Evolutionary conservation across 1,140 invertebrate genomes (phyloP).

Genomic region (Coenobita brevimanus): DNA sequence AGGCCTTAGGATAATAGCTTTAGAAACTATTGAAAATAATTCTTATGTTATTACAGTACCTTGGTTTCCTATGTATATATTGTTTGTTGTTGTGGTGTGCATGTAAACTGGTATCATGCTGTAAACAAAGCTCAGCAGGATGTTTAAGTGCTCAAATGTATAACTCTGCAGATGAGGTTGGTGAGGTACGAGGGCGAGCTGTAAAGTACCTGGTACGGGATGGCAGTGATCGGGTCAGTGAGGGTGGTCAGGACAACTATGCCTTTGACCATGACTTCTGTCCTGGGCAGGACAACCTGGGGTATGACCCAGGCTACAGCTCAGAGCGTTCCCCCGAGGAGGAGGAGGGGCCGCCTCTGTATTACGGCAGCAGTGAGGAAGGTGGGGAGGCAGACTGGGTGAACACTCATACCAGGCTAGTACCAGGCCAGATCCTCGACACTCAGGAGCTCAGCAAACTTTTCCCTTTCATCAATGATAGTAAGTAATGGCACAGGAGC

Average conservation of each 20-base stretch:
- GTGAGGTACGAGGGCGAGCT: conserved; percentile 28
- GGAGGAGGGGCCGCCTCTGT: conserved; percentile 81
- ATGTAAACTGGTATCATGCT: too few species aligned
- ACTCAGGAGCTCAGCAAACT: conserved; percentile 49
- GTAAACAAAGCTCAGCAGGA: background rate
- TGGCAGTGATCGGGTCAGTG: background rate
- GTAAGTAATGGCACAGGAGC: conserved; percentile 36
- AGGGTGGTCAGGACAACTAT: conserved; percentile 44
- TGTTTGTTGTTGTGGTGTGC: too few species aligned
- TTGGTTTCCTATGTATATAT: too few species aligned
- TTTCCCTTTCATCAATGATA: conserved; percentile 65
- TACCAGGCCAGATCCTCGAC: conserved; percentile 29
- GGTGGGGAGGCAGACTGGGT: background rate
- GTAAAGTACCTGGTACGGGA: conserved; percentile 39
- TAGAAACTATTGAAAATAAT: too few species aligned
- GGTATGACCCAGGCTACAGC: conserved; percentile 84
- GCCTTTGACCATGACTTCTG: conserved; percentile 38
- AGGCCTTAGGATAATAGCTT: too few species aligned
- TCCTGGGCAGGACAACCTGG: conserved; percentile 74
- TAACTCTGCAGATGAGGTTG: conserved; percentile 25
- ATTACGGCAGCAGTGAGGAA: conserved; percentile 72
- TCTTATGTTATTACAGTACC: too few species aligned
- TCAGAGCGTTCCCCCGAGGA: conserved; percentile 86
- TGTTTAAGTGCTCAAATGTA: background rate
- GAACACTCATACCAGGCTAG: background rate